Base-by-base conservation (phyloP, 1,140 invertebrate genomes). In the Amphibalanus amphitrite region DNA sequence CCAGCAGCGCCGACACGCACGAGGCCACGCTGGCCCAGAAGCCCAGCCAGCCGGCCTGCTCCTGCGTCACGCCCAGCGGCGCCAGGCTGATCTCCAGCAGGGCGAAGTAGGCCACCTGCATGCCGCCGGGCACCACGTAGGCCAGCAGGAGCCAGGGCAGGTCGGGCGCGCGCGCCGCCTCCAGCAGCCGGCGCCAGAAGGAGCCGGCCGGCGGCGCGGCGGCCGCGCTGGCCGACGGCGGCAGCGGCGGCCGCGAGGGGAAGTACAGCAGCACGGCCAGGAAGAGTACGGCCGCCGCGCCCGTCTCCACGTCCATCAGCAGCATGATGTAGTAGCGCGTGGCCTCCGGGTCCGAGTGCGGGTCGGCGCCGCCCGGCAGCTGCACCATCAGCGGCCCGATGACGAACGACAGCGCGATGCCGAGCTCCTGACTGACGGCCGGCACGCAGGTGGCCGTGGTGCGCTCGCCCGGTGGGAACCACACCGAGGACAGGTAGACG, bases 321-420 rank as follows among this genome's bases (percentile, higher is more conserved):
- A 28, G 3, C 38, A 64, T 64, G n/a, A 28, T 10, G n/a, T 26
- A 28, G 20, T 28, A 15, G 6, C 67, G 4, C 6, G 28, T 29
- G 28, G 28, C 28, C n/a, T n/a, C n/a, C n/a, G n/a, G n/a, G n/a
- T n/a, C n/a, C n/a, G n/a, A n/a, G 28, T 30, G 6, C 4, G 67
- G 4, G 67, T 69, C 15, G 28, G 69, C 65, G 70, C 47, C 65
- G 29, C 65, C 38, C 25, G 76, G 74, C 26, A 76, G 69, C 17
- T 73, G 68, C 26, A 79, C 77, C 29, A 79, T 69, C 29, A 71
- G 69, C 26, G 79, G 79, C 26, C 79, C 78, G 17, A 82, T 72
- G 28, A 80, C 69, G 75, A 81, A 82, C 13, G 80, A 80, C 59
- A 78, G 73, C 29, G 81, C 81, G 74, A 79, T 78, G 29, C 82